phyloP scores from a whole-genome alignment of 1,140 invertebrate genomes.

The Dreissena rostriformis region DNA sequence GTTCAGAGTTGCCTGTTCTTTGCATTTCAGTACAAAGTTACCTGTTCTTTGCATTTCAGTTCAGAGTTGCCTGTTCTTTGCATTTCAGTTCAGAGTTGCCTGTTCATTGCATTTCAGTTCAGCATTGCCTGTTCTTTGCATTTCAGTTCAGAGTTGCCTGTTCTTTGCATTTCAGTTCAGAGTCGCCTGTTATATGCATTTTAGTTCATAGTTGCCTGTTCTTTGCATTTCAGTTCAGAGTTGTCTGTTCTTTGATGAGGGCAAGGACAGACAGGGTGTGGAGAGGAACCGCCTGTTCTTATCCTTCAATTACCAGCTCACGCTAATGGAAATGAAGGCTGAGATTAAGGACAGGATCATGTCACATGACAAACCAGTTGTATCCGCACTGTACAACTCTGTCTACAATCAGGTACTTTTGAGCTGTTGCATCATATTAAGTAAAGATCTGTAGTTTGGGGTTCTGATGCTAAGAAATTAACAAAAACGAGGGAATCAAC shows the following conservation, averaged over 20 bases:
- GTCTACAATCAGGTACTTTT: conserved; percentile 77
- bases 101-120: too few species aligned
- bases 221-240: conserved; percentile 7
- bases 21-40: too few species aligned
- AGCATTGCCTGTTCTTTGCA: too few species aligned
- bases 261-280: conserved; percentile 68
- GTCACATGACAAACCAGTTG: conserved; percentile 80
- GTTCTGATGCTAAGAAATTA: too few species aligned
- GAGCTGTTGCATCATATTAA: too few species aligned
- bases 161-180: conserved; percentile 12
- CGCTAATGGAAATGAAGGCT: conserved; percentile 79
- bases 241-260: conserved; percentile 77
- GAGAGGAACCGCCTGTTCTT: conserved; percentile 77
- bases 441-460: too few species aligned
- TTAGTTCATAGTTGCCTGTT: not conserved
- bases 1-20: too few species aligned
- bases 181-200: conserved; percentile 70
- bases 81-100: too few species aligned
- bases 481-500: too few species aligned
- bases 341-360: conserved; percentile 78
- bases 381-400: conserved; percentile 77
- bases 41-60: too few species aligned
- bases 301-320: conserved; percentile 79
- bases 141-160: too few species aligned
- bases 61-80: too few species aligned